These are phyloP conservation scores for Tribolium castaneum DNA, from an alignment of 1,140 invertebrate genomes.

Conservation along the genomic window DNA sequence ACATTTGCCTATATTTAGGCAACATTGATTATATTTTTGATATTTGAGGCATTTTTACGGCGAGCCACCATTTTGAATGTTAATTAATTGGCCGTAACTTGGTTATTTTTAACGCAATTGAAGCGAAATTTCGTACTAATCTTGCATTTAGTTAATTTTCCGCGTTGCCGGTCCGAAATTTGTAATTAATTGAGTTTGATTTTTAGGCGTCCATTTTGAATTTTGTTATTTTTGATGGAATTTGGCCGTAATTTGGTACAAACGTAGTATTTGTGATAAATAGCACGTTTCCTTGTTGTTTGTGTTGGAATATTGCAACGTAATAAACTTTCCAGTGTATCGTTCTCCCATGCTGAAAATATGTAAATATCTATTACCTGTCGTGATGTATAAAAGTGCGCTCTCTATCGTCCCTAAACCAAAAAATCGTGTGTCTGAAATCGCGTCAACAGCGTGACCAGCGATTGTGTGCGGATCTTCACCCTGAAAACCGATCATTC, in stretches of 20 bases:
- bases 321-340: constrained; percentile 20
- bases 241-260: neutral
- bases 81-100: neutral
- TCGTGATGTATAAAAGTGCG: constrained; percentile 4
- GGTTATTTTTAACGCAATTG: neutral
- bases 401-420: neutral
- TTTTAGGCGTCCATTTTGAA: neutral
- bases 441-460: neutral
- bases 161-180: no score
- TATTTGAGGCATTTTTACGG: neutral
- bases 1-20: no score
- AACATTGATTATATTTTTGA: no score
- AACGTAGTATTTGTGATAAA: neutral
- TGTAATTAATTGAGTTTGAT: no score
- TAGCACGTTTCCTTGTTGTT: neutral
- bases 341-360: constrained; percentile 5
- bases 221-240: neutral
- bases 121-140: neutral
- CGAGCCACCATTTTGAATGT: neutral
- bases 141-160: neutral
- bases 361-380: constrained; percentile 24
- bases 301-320: neutral
- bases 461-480: neutral
- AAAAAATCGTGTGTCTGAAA: neutral
- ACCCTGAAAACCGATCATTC: constrained; percentile 13